Base-by-base conservation (phyloP, 2,797 vertebrate genomes). In the Artibeus jamaicensis region DNA sequence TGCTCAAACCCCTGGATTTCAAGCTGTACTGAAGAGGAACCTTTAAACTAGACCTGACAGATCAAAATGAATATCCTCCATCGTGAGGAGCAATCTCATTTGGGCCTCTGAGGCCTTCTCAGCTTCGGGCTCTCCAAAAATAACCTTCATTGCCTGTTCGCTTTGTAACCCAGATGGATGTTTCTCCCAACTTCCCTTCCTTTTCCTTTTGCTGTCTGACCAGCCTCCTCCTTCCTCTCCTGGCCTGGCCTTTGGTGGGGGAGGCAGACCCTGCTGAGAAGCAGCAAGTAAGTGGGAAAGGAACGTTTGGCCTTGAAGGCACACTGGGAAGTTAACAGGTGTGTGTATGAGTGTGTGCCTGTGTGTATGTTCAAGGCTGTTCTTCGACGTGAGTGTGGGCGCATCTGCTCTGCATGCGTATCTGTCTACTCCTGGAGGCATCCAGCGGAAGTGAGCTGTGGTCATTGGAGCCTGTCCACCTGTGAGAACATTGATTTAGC, bases 131-230 rank as follows among this genome's bases (percentile, higher is more conserved):
- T 59, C 44, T 65, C 71, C 24, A 22, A 46, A 48, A 48, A 22
- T 12, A 37, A 5, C 67, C 32, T 1, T 50, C 34, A 0, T 2
- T 6, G 32, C 16, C 22, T 11, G 8, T 39, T 67, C 18, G 2
- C 59, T 46, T 44, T 6, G 0, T 29, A 24, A 9, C 32, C 14
- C 5, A 0, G 26, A 19, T n/a, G 9, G 9, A 18, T 8, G 6
- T 68, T 53, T 24, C 8, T 15, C 26, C 24, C 22, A 15, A 4
- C 42, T 24, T 44, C 0, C 5, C 32, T 74, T 67, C 5, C 0
- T 5, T 62, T 62, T 37, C 55, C 79, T 65, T 21, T 1, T 22
- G 16, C 18, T 3, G 1, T 37, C 21, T 11, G 7, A 2, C 59
- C 39, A 12, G 8, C 65, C 9, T 48, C 39, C 7, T 55, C 39